These are phyloP conservation scores for Valencia hispanica DNA, from an alignment of 2,797 vertebrate species.

Conservation along the genomic window DNA sequence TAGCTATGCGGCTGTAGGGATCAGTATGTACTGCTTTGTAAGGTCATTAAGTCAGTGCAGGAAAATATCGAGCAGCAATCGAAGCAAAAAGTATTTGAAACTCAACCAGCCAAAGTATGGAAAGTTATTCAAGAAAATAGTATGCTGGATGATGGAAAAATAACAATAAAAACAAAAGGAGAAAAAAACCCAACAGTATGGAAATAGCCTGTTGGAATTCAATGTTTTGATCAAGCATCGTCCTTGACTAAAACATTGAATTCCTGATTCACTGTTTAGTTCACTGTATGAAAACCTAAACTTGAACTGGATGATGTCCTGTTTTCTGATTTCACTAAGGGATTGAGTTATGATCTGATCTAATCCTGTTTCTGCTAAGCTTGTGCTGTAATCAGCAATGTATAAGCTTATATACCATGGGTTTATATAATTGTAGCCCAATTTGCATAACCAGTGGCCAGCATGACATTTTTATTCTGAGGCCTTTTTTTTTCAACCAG, in stretches of 20 bases:
- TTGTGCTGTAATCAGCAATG: conserved; percentile 25
- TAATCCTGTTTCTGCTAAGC: conserved; percentile 54
- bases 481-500: conserved; percentile 14
- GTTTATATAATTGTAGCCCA: conserved; percentile 52
- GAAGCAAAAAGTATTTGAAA: neutral
- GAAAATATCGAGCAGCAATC: neutral
- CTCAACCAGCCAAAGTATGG: neutral
- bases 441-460: conserved; percentile 40
- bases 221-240: conserved; percentile 12
- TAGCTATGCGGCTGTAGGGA: neutral
- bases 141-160: neutral
- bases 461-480: conserved; percentile 6
- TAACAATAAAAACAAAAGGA: neutral
- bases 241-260: neutral
- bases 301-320: conserved; percentile 11
- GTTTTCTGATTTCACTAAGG: conserved; percentile 22
- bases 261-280: no score
- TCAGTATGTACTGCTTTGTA: neutral
- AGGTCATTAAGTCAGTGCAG: neutral
- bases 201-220: conserved; percentile 15
- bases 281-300: conserved; percentile 1
- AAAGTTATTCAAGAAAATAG: neutral
- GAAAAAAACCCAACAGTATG: neutral
- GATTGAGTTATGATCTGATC: conserved; percentile 42
- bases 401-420: neutral